Base-by-base conservation (phyloP, 2,888 invertebrate genomes). In the Sabellastarte sp. region DNA sequence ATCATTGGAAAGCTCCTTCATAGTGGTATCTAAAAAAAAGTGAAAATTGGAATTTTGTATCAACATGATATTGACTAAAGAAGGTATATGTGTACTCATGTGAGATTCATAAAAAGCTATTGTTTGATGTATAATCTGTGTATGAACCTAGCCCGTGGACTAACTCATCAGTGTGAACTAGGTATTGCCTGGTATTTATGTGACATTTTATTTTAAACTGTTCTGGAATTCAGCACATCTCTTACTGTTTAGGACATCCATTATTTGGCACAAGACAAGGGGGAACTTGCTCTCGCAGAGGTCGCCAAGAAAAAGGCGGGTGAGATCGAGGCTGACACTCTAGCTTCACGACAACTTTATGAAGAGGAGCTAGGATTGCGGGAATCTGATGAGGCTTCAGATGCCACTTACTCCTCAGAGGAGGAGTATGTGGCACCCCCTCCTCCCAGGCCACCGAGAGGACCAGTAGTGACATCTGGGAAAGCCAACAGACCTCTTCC, bases 221-320 rank as follows among this genome's bases (percentile, higher is more conserved):
- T 33, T 32, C n/a, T 58, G 24, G n/a, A 24, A 57, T 29, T 10
- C 50, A 51, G 15, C 1, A 10, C 15, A 24, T 26, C 33, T 1
- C 28, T 24, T 26, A 31, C 2, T 63, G 87, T 60, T 85, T 60
- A 81, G 81, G 81, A 82, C 64, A 76, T 82, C 31, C 80, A 82
- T 65, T 80, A 80, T 63, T 74, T 80, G 74, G 82, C 82, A 3
- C 65, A 76, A 55, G 82, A 82, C 66, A 79, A 77, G 63, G 81
- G 80, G 10, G 81, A 82, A 63, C 75, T 73, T 32, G 78, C 79
- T 20, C 69, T 82, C 32, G 80, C 82, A 32, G 78, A 80, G 61
- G 81, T 80, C 2, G 79, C 82, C 20, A 71, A 73, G 55, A 69
- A 75, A 55, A 82, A 81, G 63, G 81, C 82, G 3, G 76, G 79